A percentile compares a stretch with the other conserved stretches of the same genome.
These are phyloP conservation scores for Drosophila quadrilineata DNA, from an alignment of 1,140 invertebrate species.

Conservation along the genomic window DNA sequence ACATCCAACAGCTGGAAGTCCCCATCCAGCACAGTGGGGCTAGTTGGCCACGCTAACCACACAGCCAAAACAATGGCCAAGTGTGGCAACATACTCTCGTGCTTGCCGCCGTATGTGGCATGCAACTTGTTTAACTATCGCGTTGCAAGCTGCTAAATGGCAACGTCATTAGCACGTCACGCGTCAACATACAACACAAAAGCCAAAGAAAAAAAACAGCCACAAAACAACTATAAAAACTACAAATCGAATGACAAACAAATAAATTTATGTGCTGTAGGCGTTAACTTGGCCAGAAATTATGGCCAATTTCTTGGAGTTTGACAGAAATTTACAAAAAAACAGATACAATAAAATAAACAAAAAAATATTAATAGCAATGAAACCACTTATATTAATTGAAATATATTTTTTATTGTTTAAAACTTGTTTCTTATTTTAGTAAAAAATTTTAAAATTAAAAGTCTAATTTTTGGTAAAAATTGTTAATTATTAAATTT, in stretches of 20 bases:
- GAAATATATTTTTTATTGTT: too few species aligned
- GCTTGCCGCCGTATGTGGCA: slow-evolving; percentile 16
- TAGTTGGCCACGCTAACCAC: not conserved
- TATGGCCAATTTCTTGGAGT: not conserved
- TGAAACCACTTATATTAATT: too few species aligned
- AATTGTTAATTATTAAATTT: too few species aligned
- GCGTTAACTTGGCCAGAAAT: too few species aligned
- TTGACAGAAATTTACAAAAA: not conserved
- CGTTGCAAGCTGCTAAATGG: slow-evolving; percentile 16
- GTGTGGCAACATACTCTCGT: slow-evolving; percentile 14
- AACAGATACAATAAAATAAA: too few species aligned
- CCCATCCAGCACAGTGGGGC: not conserved
- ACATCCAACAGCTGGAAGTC: not conserved
- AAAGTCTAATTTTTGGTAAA: too few species aligned
- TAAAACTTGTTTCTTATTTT: too few species aligned
- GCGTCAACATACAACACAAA: slow-evolving; percentile 19
- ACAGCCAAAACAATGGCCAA: not conserved
- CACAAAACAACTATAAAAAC: not conserved
- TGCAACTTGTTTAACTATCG: slow-evolving; percentile 2
- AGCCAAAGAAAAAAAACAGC: too few species aligned
- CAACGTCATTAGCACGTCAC: slow-evolving; percentile 38
- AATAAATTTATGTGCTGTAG: not conserved
- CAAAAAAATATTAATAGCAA: too few species aligned
- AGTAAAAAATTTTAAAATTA: too few species aligned
- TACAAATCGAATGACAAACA: slow-evolving; percentile 1